Evolutionary conservation across 2,113 vertebrate species (phyloP), one percentile per base, ranked within the genome.

Genomic region (Tyto alba): DNA sequence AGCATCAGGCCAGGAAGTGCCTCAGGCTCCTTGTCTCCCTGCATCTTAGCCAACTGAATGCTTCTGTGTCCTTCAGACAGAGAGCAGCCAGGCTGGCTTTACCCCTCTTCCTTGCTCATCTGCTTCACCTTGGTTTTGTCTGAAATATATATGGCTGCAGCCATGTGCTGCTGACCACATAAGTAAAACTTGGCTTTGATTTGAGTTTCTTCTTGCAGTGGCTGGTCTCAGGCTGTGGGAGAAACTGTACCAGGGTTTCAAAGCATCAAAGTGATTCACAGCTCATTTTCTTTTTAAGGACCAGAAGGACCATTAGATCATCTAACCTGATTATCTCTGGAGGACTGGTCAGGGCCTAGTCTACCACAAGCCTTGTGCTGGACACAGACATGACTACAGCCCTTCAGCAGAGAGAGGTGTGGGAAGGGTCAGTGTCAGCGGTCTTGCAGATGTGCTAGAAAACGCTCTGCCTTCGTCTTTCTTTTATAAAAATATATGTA

Each of bases 241-340:
- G 86, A 86, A 96, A 64, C 55, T n/a, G 47, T 59, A 90, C 36
- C 34, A 64, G 48, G 21, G 18, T 87, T 96, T 94, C 53, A 89
- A 96, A 95, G 57, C 84, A 66, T 50, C 3, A 0, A 30, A 74
- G 73, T 95, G 94, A 96, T 87, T 97, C 95, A 95, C 45, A 60
- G 74, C 56, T 88, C 41, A 38, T 93, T 95, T 95, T 95, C 73
- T 75, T 89, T 86, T 74, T 43, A 53, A 91, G 87, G 89, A 78
- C 57, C 32, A 95, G 83, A 55, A 86, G 73, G 52, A 68, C 77
- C 62, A 89, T 92, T 82, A 95, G 93, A 96, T 96, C 38, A 85
- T 91, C 91, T 94, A 45, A 72, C 15, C 34, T 79, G 81, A 96
- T 97, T 64, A 93, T 85, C 84, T 95, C 38, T 67, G 74, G 52